Percentiles rank a stretch among this genome's conserved stretches.
These are phyloP conservation scores for Molossus alvarezi DNA, from an alignment of 2,797 vertebrate genomes.

Conservation along the genomic window DNA sequence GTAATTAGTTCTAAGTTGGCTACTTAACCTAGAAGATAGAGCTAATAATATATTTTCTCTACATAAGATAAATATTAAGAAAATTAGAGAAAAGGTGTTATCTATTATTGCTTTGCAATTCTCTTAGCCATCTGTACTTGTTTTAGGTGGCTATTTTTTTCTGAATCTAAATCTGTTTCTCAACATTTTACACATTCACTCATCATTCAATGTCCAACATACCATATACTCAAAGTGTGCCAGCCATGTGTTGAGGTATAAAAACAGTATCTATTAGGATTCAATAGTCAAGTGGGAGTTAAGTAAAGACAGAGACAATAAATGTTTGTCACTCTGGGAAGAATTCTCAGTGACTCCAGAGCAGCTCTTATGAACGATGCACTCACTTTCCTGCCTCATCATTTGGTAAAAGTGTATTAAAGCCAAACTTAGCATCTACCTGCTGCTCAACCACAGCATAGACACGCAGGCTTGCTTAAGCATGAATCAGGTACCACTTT, in stretches of 20 bases:
- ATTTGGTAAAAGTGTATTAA: background rate
- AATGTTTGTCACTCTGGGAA: background rate
- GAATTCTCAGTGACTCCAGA: background rate
- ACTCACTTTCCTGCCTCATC: background rate
- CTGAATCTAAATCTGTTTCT: background rate
- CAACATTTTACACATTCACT: background rate
- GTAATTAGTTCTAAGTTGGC: background rate
- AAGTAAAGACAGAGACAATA: background rate
- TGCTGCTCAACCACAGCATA: background rate
- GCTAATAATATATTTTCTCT: background rate
- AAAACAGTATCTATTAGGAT: background rate
- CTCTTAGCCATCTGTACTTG: background rate
- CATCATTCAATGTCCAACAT: background rate
- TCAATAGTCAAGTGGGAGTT: background rate
- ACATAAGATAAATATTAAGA: conserved; percentile 33
- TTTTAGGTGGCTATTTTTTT: background rate
- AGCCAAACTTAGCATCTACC: background rate
- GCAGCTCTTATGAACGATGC: background rate
- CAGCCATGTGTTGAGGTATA: background rate
- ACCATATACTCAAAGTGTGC: background rate
- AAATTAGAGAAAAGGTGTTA: background rate
- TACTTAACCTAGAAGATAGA: background rate
- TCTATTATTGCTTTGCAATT: background rate
- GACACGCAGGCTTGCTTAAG: fast-evolving
- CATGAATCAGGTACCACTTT: background rate